Conservation (phyloP, 2,888 invertebrate genomes). For the Lasius fuliginosus region DNA sequence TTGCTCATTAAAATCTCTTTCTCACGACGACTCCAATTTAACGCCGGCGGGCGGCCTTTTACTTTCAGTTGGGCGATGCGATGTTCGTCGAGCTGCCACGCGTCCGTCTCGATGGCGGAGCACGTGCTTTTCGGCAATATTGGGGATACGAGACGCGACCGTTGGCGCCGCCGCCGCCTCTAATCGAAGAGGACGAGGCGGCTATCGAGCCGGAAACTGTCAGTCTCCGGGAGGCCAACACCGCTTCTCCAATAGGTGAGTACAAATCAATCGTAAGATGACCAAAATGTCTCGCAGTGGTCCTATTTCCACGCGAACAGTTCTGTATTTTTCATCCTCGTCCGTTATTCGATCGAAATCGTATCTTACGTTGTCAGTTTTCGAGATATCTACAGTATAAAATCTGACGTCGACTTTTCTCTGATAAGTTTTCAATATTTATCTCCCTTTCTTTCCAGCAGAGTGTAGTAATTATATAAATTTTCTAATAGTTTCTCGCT, state of each 20-base stretch:
- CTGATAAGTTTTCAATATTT: not conserved
- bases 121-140: conserved; percentile 88
- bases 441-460: too few species aligned
- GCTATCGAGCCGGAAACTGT: conserved; percentile 89
- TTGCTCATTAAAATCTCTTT: conserved; percentile 22
- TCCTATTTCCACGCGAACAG: not conserved
- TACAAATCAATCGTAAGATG: conserved; percentile 54
- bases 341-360: not conserved
- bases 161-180: conserved; percentile 89
- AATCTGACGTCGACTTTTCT: not conserved
- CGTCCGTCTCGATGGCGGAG: conserved; percentile 91
- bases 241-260: conserved; percentile 88
- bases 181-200: conserved; percentile 90
- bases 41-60: conserved; percentile 44
- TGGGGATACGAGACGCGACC: conserved; percentile 89
- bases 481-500: not conserved
- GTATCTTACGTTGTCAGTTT: not conserved
- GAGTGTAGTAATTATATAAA: not conserved
- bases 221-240: conserved; percentile 89
- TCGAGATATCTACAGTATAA: not conserved
- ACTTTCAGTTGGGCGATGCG: conserved; percentile 87
- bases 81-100: conserved; percentile 89
- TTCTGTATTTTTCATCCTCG: not conserved
- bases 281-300: not conserved
- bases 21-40: conserved; percentile 26